Conservation (phyloP, 2,888 invertebrate species). For the Melitaea athalia region DNA sequence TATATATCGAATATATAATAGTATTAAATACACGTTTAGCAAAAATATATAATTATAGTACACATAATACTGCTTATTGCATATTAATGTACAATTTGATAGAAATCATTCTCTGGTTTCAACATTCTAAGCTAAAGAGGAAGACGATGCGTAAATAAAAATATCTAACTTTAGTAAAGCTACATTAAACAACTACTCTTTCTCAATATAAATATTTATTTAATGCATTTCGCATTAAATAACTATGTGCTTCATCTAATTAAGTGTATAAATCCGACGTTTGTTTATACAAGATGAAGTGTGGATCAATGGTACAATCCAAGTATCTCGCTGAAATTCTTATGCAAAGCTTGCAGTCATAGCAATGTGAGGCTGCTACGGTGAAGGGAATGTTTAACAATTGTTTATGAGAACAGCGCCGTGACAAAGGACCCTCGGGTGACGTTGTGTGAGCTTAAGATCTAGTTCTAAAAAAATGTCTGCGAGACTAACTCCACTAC, state of each 20-base stretch:
- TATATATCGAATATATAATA: too few relatives aligned
- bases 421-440: constrained; percentile 71
- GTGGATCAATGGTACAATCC: constrained; percentile 18
- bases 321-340: constrained; percentile 15
- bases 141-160: too few relatives aligned
- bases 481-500: constrained; percentile 17
- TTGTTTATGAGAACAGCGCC: constrained; percentile 56
- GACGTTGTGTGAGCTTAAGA: constrained; percentile 43
- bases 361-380: constrained; percentile 28
- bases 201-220: background rate
- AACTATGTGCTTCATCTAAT: background rate
- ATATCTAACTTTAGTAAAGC: too few relatives aligned
- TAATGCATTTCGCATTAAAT: background rate
- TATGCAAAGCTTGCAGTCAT: constrained; percentile 24
- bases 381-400: constrained; percentile 53
- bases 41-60: too few relatives aligned
- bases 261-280: background rate
- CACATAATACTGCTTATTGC: too few relatives aligned
- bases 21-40: too few relatives aligned
- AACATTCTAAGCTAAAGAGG: too few relatives aligned
- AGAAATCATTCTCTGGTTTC: too few relatives aligned
- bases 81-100: too few relatives aligned
- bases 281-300: constrained; percentile 1
- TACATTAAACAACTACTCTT: background rate
- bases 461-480: constrained; percentile 40